phyloP scores from a whole-genome alignment of 2,797 vertebrate species.

The Xenentodon cancila region DNA sequence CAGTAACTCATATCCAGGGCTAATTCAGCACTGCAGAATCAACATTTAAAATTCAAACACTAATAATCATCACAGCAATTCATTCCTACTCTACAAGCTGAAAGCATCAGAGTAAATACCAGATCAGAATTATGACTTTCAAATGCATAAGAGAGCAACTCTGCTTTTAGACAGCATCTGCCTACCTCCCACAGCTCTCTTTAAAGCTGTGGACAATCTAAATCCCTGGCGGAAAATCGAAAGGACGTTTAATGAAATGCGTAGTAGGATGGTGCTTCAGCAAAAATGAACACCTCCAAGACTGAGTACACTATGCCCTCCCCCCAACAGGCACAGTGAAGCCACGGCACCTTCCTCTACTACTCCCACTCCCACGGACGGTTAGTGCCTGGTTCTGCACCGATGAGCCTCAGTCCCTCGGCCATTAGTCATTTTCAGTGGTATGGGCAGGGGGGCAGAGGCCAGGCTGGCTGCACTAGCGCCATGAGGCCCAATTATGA shows the following conservation, averaged over 20 bases:
- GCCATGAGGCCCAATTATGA: conserved; percentile 64
- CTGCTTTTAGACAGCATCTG: conserved; percentile 56
- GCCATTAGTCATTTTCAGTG: conserved; percentile 65
- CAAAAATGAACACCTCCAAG: conserved; percentile 50
- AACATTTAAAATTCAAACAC: conserved; percentile 22
- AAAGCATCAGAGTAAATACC: conserved; percentile 30
- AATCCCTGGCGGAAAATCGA: conserved; percentile 64
- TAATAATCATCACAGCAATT: conserved; percentile 42
- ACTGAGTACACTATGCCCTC: conserved; percentile 14
- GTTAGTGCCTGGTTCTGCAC: conserved; percentile 70
- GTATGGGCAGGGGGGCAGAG: conserved; percentile 44
- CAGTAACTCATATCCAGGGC: conserved; percentile 10
- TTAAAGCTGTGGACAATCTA: conserved; percentile 58
- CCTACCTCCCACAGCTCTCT: conserved; percentile 55
- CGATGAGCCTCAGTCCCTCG: conserved; percentile 42
- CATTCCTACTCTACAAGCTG: conserved; percentile 36
- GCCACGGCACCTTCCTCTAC: conserved; percentile 39
- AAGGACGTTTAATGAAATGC: conserved; percentile 74
- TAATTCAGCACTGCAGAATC: conserved; percentile 45
- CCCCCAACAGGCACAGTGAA: conserved; percentile 24
- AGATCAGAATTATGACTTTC: conserved; percentile 32
- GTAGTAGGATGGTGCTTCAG: conserved; percentile 60
- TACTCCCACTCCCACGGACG: conserved; percentile 56
- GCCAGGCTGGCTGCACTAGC: conserved; percentile 34
- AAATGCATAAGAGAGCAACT: conserved; percentile 35